Conservation (phyloP, 2,113 vertebrate species). For the Hemiscyllium ocellatum region DNA sequence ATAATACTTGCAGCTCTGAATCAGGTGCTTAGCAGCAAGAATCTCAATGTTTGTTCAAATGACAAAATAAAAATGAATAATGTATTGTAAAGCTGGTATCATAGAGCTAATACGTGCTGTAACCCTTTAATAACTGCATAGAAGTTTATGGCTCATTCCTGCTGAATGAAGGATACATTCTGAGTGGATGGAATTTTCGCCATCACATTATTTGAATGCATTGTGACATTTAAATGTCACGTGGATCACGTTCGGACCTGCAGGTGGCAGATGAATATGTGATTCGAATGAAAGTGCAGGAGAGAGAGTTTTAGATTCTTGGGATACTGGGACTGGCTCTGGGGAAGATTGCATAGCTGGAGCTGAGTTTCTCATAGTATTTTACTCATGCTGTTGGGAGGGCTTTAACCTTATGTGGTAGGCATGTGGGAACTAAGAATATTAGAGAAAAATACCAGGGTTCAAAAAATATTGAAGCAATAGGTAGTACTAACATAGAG, state of each 20-base stretch:
- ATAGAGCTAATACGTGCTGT: not conserved
- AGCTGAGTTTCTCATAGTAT: too few species aligned
- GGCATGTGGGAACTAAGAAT: too few species aligned
- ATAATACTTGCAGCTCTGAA: not conserved
- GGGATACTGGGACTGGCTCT: too few species aligned
- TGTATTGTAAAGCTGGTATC: not conserved
- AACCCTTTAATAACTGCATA: not conserved
- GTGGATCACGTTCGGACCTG: not conserved
- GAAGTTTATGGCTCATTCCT: not conserved
- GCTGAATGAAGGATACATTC: not conserved
- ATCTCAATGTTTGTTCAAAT: not conserved
- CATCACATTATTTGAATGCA: not conserved
- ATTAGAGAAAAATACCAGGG: too few species aligned
- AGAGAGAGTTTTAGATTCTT: too few species aligned
- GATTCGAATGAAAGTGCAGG: too few species aligned
- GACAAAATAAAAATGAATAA: not conserved
- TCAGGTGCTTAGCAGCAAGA: not conserved
- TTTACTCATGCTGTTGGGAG: too few species aligned
- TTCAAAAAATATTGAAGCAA: too few species aligned
- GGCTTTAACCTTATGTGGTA: too few species aligned
- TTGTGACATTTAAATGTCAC: slow-evolving; percentile 22
- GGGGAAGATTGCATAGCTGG: too few species aligned
- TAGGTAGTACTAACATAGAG: too few species aligned
- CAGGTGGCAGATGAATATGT: too few species aligned
- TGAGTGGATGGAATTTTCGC: not conserved